Conservation (phyloP, 2,797 vertebrate genomes). For the Oryzias sinensis region DNA sequence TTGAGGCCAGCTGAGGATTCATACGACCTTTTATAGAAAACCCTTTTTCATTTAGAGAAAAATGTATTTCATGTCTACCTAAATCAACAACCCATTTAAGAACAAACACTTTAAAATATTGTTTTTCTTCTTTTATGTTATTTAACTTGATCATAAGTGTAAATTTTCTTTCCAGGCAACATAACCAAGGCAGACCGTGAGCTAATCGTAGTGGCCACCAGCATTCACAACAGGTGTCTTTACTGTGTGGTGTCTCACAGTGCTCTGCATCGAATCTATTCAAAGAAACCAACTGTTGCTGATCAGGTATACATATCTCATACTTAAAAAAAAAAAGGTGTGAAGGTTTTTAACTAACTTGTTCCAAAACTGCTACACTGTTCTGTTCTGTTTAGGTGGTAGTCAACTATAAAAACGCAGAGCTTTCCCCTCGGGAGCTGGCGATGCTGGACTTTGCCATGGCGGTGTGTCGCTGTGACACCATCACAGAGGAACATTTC, state of each 20-base stretch:
- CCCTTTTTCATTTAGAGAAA: too few relatives aligned
- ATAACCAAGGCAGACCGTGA: constrained; percentile 87
- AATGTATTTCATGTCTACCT: too few relatives aligned
- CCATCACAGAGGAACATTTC: constrained; percentile 83
- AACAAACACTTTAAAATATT: background rate
- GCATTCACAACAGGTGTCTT: constrained; percentile 81
- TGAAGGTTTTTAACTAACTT: background rate
- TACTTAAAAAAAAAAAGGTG: background rate
- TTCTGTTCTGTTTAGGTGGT: constrained; percentile 66
- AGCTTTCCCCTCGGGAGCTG: constrained; percentile 73
- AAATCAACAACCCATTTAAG: too few relatives aligned
- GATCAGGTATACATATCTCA: constrained; percentile 79
- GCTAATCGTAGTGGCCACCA: constrained; percentile 85
- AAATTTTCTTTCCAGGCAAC: constrained; percentile 66
- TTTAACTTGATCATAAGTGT: background rate
- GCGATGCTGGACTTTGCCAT: constrained; percentile 87
- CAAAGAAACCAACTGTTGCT: constrained; percentile 81
- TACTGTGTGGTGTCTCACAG: constrained; percentile 86
- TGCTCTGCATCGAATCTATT: constrained; percentile 85
- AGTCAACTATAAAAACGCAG: constrained; percentile 81
- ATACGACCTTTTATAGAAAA: too few relatives aligned
- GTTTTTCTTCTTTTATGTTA: background rate
- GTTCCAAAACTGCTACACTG: too few relatives aligned
- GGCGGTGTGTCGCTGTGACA: constrained; percentile 80
- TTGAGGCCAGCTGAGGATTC: too few relatives aligned